Evolutionary conservation across 2,888 invertebrate genomes (phyloP), one percentile per base, ranked within the genome.

Genomic region (Platycheirus rosarum): DNA sequence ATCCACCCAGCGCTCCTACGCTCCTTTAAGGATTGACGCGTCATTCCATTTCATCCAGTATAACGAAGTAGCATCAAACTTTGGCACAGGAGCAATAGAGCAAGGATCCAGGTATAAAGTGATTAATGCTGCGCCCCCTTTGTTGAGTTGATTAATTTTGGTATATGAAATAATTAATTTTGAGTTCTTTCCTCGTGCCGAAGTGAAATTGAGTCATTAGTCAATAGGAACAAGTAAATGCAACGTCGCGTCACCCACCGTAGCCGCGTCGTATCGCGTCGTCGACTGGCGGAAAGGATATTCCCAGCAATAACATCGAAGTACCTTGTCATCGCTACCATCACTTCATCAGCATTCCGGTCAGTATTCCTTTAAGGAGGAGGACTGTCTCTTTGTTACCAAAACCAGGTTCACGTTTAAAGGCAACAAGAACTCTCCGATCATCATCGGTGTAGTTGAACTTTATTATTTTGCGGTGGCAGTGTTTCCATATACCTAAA

Each of bases 101-200:
- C 29, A 26, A 62, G 65, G 60, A 70, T 26, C 71, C 77, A 82
- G 71, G 68, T 73, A 71, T 78, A 53, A 65, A 35, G 62, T 78
- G 84, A 84, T 84, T 84, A 78, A 84, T 84, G 78, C 69, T 69
- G 13, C 51, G 46, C 73, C 55, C n/a, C 2, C 37, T 65, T 69
- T 74, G 69, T 78, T 65, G 84, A 84, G 84, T 84, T 84, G 84
- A 84, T 84, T 84, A 84, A 84, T 84, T 84, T 84, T 60, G 77
- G 84, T 84, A 78, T 74, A 84, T 77, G 73, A 84, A 84, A 84
- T 84, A 84, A 84, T 84, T 84, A 84, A 84, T 84, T 82, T 84
- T 84, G 78, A 84, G 78, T 78, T 84, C 69, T 69, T 63, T 57
- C 65, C 68, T 60, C 44, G 60, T 84, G 68, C 73, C 69, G 51